These are phyloP conservation scores for Hydropsyche betteni DNA, from an alignment of 2,888 invertebrate species.

Conservation along the genomic window DNA sequence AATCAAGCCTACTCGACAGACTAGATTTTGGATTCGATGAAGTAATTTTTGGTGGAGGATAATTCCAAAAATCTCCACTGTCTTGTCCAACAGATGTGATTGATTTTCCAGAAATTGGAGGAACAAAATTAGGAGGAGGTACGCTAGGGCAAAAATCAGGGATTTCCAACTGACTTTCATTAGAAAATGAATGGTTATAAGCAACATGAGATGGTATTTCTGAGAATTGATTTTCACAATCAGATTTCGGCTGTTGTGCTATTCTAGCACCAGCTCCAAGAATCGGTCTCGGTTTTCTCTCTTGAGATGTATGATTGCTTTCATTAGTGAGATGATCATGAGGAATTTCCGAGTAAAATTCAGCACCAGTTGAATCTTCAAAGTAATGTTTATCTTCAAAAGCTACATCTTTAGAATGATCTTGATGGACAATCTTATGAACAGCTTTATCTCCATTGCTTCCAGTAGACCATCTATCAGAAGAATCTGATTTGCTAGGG, in stretches of 20 bases:
- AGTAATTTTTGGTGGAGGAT: constrained; percentile 48
- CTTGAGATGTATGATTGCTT: constrained; percentile 24
- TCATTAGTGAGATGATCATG: constrained; percentile 33
- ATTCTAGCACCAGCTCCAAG: constrained; percentile 47
- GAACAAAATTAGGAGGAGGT: constrained; percentile 49
- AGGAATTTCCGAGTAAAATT: constrained; percentile 40
- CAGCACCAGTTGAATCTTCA: constrained; percentile 43
- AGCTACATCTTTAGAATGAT: constrained; percentile 43
- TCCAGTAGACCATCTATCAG: constrained; percentile 48
- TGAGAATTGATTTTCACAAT: constrained; percentile 39
- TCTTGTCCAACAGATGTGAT: constrained; percentile 44
- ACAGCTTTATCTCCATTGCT: constrained; percentile 46
- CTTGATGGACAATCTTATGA: neutral
- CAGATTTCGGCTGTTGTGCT: constrained; percentile 3
- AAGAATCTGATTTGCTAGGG: constrained; percentile 48
- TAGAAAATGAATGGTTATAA: constrained; percentile 23
- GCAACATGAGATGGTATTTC: constrained; percentile 38
- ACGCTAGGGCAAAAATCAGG: constrained; percentile 47
- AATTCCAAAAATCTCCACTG: constrained; percentile 47
- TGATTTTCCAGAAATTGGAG: constrained; percentile 24
- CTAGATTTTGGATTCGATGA: constrained; percentile 12
- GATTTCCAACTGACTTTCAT: constrained; percentile 39
- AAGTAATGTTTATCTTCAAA: constrained; percentile 46
- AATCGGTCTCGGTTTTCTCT: constrained; percentile 50
- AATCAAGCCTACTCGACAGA: constrained; percentile 44